phyloP scores from a whole-genome alignment of 2,113 vertebrate genomes.

The Calonectris borealis region DNA sequence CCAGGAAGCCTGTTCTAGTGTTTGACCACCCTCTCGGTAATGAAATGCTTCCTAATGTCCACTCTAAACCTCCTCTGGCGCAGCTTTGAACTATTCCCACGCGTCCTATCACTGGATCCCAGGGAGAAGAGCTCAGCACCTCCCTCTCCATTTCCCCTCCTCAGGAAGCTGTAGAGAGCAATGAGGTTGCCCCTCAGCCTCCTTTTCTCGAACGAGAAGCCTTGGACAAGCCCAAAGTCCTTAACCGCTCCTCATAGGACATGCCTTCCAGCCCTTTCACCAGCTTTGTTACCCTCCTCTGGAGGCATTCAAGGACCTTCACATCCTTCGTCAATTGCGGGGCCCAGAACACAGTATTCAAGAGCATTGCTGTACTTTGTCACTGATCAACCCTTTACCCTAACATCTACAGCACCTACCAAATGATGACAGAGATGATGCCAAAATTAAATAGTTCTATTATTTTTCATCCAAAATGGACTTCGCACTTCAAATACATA shows the following conservation, averaged over 20 bases:
- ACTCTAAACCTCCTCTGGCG: neutral
- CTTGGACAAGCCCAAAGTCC: neutral
- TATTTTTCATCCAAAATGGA: neutral
- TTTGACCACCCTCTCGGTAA: neutral
- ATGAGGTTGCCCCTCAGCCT: neutral
- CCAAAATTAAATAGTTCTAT: neutral
- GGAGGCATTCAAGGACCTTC: too few relatives aligned
- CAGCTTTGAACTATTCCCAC: neutral
- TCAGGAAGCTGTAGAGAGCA: neutral
- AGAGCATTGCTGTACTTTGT: neutral
- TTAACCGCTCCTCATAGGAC: neutral
- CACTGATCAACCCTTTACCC: neutral
- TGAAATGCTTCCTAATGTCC: neutral
- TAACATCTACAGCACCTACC: neutral
- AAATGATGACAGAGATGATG: neutral
- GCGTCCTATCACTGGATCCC: neutral
- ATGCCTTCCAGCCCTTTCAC: neutral
- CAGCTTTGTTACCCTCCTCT: neutral
- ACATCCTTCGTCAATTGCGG: neutral
- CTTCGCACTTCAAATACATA: neutral
- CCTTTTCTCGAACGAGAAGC: neutral
- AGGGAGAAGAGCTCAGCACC: neutral
- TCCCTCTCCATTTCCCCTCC: neutral
- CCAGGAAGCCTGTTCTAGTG: neutral
- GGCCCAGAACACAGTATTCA: neutral